Evolutionary conservation across 2,797 vertebrate species (phyloP).

Genomic region (Notoglanidium macrostoma): DNA sequence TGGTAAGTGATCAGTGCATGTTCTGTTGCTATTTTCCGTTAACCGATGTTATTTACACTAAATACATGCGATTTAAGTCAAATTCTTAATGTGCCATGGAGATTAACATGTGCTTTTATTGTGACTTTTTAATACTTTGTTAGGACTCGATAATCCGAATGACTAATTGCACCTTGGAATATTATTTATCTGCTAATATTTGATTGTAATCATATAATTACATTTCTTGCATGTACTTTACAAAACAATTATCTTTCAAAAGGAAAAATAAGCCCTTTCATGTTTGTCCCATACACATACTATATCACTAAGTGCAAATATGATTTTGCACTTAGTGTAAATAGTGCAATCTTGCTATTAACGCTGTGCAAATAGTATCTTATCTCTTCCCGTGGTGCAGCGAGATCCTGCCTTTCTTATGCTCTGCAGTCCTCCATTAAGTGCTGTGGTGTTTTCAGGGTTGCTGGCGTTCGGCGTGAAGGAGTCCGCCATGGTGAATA

Average conservation of each 20-base stretch:
- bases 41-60: not conserved
- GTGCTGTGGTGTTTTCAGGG: conserved; percentile 66
- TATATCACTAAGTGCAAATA: not conserved
- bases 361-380: not conserved
- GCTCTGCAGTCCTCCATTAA: not conserved
- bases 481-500: conserved; percentile 94
- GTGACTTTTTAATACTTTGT: not conserved
- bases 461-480: conserved; percentile 91
- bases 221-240: not conserved
- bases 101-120: not conserved
- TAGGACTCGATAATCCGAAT: not conserved
- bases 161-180: not conserved
- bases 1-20: too few relatives aligned
- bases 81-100: not conserved
- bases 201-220: not conserved
- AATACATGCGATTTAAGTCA: not conserved
- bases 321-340: not conserved
- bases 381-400: not conserved
- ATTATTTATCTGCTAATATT: not conserved
- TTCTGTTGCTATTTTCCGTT: not conserved
- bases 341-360: not conserved
- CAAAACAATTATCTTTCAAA: too few relatives aligned
- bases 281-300: not conserved
- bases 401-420: not conserved
- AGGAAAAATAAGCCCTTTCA: not conserved